Evolutionary conservation across 2,888 invertebrate species (phyloP).

Genomic region (Dioctria linearis): DNA sequence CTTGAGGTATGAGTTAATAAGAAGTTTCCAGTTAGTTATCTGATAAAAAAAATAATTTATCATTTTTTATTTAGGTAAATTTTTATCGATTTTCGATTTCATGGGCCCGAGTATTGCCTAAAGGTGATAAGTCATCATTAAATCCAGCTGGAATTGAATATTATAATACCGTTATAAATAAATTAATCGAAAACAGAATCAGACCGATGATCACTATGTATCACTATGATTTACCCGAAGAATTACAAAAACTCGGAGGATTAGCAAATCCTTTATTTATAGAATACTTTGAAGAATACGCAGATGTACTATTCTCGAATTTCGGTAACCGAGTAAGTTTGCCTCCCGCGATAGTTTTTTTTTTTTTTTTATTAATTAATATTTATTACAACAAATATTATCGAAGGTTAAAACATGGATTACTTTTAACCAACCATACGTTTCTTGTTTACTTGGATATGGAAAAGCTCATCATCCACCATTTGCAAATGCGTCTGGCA

Average conservation of each 20-base stretch:
- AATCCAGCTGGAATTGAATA: slow-evolving; percentile 77
- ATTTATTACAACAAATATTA: not conserved
- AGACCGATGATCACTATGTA: slow-evolving; percentile 75
- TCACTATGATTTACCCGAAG: slow-evolving; percentile 74
- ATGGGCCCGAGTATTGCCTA: slow-evolving; percentile 78
- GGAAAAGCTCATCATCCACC: slow-evolving; percentile 66
- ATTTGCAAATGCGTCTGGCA: slow-evolving; percentile 69
- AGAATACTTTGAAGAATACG: slow-evolving; percentile 73
- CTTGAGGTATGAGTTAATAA: no score
- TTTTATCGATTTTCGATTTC: slow-evolving; percentile 76
- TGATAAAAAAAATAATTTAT: no score
- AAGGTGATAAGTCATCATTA: slow-evolving; percentile 72
- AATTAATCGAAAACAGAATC: slow-evolving; percentile 75
- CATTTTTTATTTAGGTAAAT: slow-evolving; percentile 63
- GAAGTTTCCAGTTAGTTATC: no score
- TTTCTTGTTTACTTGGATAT: slow-evolving; percentile 72
- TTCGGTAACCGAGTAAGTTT: slow-evolving; percentile 72
- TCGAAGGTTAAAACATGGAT: slow-evolving; percentile 73
- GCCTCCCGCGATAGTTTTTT: no score
- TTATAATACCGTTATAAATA: slow-evolving; percentile 78
- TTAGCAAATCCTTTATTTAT: slow-evolving; percentile 70
- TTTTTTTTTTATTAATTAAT: slow-evolving; percentile 1
- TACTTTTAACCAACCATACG: slow-evolving; percentile 75
- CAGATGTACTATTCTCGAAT: slow-evolving; percentile 69
- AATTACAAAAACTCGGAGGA: slow-evolving; percentile 74